Evolutionary conservation across 2,113 vertebrate genomes (phyloP).

Genomic region (Oreochromis tanganicae): DNA sequence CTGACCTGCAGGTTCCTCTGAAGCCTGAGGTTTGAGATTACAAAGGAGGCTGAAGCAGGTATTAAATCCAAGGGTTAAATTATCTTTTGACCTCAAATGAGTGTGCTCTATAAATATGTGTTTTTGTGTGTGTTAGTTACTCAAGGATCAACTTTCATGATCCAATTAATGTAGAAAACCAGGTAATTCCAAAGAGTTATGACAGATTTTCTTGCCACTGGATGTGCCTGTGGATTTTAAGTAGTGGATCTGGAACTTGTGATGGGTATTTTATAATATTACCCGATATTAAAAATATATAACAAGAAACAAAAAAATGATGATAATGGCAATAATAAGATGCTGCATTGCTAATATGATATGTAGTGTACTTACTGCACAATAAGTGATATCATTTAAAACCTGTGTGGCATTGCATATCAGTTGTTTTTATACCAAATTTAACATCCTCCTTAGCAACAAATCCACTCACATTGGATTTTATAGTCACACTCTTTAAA

Average conservation of each 20-base stretch:
- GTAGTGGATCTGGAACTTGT: not conserved
- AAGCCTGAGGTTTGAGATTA: not conserved
- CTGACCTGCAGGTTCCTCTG: not conserved
- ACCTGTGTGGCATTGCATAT: not conserved
- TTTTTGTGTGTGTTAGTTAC: not conserved
- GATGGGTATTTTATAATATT: not conserved
- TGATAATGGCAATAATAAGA: not conserved
- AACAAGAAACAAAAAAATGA: fast-evolving
- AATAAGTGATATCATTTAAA: not conserved
- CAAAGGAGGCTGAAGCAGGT: not conserved
- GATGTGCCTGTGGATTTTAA: not conserved
- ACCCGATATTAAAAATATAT: not conserved
- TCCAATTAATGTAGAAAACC: not conserved
- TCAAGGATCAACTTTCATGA: not conserved
- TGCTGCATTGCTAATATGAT: not conserved
- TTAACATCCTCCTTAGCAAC: not conserved
- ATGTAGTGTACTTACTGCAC: not conserved
- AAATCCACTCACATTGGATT: not conserved
- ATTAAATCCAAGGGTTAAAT: not conserved
- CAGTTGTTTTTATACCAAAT: not conserved
- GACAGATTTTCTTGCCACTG: not conserved
- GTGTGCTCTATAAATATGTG: not conserved
- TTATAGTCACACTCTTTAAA: not conserved
- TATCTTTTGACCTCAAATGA: not conserved
- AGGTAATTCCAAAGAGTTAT: not conserved